These are phyloP conservation scores for Plusia festucae DNA, from an alignment of 2,888 invertebrate genomes.

Conservation along the genomic window DNA sequence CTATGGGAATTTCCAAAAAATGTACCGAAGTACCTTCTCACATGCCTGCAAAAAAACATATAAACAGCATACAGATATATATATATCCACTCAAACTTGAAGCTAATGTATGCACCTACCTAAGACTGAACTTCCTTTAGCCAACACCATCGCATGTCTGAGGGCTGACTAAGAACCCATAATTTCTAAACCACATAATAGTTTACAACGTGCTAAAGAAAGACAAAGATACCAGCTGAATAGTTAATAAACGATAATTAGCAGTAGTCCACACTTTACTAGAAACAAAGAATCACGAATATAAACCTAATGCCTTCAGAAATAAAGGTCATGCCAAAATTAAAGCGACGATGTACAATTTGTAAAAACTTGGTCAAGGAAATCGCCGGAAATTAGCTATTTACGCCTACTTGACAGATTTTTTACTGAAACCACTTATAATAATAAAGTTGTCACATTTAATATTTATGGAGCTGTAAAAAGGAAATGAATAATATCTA, in stretches of 20 bases:
- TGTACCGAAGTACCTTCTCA: no score
- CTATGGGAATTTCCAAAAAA: no score
- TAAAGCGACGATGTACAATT: conserved; percentile 29
- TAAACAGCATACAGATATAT: no score
- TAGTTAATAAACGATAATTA: conserved; percentile 48
- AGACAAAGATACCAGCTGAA: conserved; percentile 34
- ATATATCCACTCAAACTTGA: no score
- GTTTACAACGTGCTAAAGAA: conserved; percentile 49
- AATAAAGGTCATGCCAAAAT: neutral
- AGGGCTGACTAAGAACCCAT: conserved; percentile 28
- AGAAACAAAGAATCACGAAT: neutral
- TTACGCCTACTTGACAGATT: conserved; percentile 33
- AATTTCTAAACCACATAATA: conserved; percentile 35
- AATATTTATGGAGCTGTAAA: conserved; percentile 21
- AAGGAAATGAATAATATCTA: neutral
- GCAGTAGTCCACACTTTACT: conserved; percentile 8
- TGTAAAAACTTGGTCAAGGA: conserved; percentile 10
- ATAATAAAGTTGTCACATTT: conserved; percentile 18
- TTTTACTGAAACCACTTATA: conserved; percentile 7
- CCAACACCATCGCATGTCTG: neutral
- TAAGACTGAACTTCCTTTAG: neutral
- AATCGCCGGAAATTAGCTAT: conserved; percentile 40
- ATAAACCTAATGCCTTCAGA: neutral
- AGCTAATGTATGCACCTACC: no score
- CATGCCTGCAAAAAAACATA: no score